A percentile compares a stretch with the other conserved stretches of the same genome.
Evolutionary conservation across 2,113 vertebrate species (phyloP).

Genomic region (Accipiter cooperii): DNA sequence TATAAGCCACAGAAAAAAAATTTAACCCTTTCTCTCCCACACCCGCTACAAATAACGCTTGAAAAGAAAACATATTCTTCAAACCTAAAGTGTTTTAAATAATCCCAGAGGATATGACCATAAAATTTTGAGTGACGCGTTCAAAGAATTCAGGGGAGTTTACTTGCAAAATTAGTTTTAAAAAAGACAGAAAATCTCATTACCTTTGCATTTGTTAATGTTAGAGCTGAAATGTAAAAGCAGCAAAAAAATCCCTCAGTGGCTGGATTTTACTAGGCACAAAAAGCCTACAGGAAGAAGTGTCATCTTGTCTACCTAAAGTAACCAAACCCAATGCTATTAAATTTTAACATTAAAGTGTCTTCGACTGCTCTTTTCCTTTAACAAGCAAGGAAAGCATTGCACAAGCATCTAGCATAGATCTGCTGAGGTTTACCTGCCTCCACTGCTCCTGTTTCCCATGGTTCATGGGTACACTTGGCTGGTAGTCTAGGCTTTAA

Average conservation of each 20-base stretch:
- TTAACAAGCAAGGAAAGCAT: not conserved
- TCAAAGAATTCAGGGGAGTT: slow-evolving; percentile 46
- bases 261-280: slow-evolving; percentile 22
- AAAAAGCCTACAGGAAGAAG: slow-evolving; percentile 32
- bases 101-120: slow-evolving; percentile 12
- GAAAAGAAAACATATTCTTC: slow-evolving; percentile 26
- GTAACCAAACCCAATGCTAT: not conserved
- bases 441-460: not conserved
- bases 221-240: slow-evolving; percentile 46
- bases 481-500: not conserved
- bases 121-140: slow-evolving; percentile 1
- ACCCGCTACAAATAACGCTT: not conserved
- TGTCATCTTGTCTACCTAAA: slow-evolving; percentile 39
- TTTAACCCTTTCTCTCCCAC: slow-evolving; percentile 57
- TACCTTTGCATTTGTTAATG: slow-evolving; percentile 52
- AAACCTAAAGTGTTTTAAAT: slow-evolving; percentile 31
- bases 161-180: slow-evolving; percentile 35
- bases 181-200: slow-evolving; percentile 54
- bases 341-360: not conserved
- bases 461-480: not conserved
- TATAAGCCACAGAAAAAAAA: slow-evolving; percentile 65
- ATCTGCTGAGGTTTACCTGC: slow-evolving; percentile 15
- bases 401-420: not conserved
- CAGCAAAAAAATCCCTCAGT: slow-evolving; percentile 32
- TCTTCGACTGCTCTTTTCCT: not conserved